Conservation (phyloP, 2,113 vertebrate species). For the Paedocypris sp. region DNA sequence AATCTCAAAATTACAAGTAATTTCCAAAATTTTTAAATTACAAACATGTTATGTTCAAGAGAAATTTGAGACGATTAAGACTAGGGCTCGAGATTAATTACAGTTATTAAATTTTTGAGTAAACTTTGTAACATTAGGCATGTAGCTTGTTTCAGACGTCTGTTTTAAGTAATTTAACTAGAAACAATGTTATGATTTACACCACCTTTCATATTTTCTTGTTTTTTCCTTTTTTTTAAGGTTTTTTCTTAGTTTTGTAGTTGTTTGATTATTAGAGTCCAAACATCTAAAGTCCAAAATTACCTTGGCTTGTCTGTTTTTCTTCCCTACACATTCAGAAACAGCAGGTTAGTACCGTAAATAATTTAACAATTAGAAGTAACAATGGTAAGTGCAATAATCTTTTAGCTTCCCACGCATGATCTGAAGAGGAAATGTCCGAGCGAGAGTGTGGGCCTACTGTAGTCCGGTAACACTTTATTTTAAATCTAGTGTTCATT, state of each 20-base stretch:
- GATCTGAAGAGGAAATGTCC: constrained; percentile 51
- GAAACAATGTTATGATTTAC: background rate
- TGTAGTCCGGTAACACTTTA: constrained; percentile 70
- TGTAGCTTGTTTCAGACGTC: no score
- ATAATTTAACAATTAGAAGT: constrained; percentile 61
- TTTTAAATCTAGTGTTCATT: constrained; percentile 63
- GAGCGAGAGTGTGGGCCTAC: constrained; percentile 65
- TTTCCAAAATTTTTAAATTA: no score
- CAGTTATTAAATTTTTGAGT: no score
- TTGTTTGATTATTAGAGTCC: constrained; percentile 31
- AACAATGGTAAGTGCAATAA: constrained; percentile 65
- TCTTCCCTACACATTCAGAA: constrained; percentile 69
- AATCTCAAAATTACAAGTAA: no score
- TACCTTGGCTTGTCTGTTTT: constrained; percentile 68
- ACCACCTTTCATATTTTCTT: background rate
- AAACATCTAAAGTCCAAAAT: constrained; percentile 51
- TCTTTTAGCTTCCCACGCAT: constrained; percentile 60
- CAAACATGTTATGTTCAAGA: no score
- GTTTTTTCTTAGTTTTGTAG: constrained; percentile 12
- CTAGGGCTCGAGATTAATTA: no score
- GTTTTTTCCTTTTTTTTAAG: constrained; percentile 7
- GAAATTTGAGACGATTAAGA: no score
- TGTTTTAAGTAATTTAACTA: no score
- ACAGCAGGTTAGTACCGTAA: constrained; percentile 69
- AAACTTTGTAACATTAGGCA: no score